Percentiles rank a stretch among this genome's conserved stretches.
phyloP scores from a whole-genome alignment of 37 sponge, comb jelly and placozoan species.

The Ephydatia muelleri region DNA sequence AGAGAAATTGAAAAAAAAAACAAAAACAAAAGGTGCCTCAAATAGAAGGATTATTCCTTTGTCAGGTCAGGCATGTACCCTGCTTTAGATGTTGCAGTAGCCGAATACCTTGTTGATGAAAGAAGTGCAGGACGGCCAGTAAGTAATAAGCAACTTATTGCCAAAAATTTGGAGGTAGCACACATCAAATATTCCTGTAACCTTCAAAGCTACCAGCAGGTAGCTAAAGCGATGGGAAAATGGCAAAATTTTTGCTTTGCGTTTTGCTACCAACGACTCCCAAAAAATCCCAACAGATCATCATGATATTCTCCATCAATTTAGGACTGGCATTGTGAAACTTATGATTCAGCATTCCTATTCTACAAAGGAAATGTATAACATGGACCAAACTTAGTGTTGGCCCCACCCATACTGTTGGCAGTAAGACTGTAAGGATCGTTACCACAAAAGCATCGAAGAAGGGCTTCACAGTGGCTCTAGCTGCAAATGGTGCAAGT shows the following conservation, averaged over 20 bases:
- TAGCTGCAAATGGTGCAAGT: constrained; percentile 20
- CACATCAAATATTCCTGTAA: background rate
- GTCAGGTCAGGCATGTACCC: no score
- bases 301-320: constrained; percentile 8
- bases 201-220: constrained; percentile 21
- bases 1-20: background rate
- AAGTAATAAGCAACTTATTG: background rate
- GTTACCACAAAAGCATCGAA: constrained; percentile 20
- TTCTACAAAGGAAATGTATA: background rate
- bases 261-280: constrained; percentile 27
- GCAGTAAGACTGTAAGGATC: background rate
- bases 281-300: constrained; percentile 30
- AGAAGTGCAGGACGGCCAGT: constrained; percentile 12
- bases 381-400: constrained; percentile 45
- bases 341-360: background rate
- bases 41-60: no score
- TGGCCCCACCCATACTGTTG: constrained; percentile 7
- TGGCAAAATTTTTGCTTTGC: constrained; percentile 1
- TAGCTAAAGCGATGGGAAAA: constrained; percentile 22
- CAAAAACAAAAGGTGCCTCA: no score
- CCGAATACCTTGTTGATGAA: constrained; percentile 28
- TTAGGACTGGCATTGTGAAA: background rate
- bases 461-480: constrained; percentile 45
- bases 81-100: background rate
- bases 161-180: constrained; percentile 15